Evolutionary conservation across 2,888 invertebrate species (phyloP).

Genomic region (Dasypogon diadema): DNA sequence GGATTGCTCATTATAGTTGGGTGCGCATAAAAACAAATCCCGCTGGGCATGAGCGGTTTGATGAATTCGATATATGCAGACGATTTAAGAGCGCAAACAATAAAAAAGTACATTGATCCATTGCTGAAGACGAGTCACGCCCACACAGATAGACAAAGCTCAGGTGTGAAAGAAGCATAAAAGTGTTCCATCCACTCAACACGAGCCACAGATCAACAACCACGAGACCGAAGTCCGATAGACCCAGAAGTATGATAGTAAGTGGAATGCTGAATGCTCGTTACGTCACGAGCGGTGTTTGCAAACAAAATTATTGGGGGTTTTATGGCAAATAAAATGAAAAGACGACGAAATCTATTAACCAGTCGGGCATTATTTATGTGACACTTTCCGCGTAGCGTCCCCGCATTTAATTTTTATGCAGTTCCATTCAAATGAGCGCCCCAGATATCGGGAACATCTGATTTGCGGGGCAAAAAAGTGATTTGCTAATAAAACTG

Average conservation of each 20-base stretch:
- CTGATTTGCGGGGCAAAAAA: constrained; percentile 4
- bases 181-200: background rate
- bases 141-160: background rate
- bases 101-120: constrained; percentile 7
- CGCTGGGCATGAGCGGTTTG: too few relatives aligned
- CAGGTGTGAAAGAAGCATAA: background rate
- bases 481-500: constrained; percentile 30
- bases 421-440: background rate
- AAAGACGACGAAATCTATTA: background rate
- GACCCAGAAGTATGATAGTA: background rate
- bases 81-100: background rate
- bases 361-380: background rate
- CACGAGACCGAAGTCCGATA: background rate
- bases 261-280: background rate
- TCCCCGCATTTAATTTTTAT: background rate
- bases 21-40: too few relatives aligned
- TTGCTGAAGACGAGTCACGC: constrained; percentile 31
- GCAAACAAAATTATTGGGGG: background rate
- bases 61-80: background rate
- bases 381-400: background rate
- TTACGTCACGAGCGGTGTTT: background rate
- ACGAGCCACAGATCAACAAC: background rate
- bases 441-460: background rate
- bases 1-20: too few relatives aligned
- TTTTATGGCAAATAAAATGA: background rate